Percentiles rank a stretch among this genome's conserved stretches.
phyloP scores from a whole-genome alignment of 2,797 vertebrate species.

The Leucoraja ocellata region DNA sequence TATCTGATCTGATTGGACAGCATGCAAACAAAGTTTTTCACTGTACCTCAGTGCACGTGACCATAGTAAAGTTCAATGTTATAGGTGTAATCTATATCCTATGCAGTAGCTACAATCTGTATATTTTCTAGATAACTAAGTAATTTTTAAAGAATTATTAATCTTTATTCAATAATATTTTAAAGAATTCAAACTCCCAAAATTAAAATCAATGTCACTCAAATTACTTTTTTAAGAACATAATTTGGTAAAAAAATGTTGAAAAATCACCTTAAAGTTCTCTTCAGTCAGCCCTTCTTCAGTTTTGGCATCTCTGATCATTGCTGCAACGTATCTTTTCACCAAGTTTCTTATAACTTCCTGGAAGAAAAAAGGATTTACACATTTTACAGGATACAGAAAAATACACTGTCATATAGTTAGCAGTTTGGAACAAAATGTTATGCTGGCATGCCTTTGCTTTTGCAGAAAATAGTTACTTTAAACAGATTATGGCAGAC shows the following conservation, averaged over 20 bases:
- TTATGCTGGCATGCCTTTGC: not conserved
- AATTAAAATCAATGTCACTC: not conserved
- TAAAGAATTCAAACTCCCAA: not conserved
- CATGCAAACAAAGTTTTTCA: no score
- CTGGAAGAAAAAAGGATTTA: conserved; percentile 53
- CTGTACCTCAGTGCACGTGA: no score
- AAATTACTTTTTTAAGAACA: not conserved
- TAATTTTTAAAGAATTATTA: not conserved
- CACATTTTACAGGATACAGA: not conserved
- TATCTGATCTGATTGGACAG: no score
- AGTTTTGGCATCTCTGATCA: conserved; percentile 92
- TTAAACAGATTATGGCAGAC: not conserved
- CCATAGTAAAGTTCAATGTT: not conserved
- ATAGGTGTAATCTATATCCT: not conserved
- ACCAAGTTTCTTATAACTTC: conserved; percentile 88
- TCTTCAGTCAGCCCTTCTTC: conserved; percentile 90
- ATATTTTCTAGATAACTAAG: not conserved
- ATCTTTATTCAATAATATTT: not conserved
- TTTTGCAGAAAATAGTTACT: not conserved
- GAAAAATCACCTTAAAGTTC: conserved; percentile 82
- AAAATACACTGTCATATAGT: not conserved
- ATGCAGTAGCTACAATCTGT: not conserved
- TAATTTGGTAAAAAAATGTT: not conserved
- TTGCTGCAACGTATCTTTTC: conserved; percentile 90
- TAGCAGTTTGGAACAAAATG: not conserved